Conservation (phyloP, 2,113 vertebrate genomes). For the Dromaius novaehollandiae region DNA sequence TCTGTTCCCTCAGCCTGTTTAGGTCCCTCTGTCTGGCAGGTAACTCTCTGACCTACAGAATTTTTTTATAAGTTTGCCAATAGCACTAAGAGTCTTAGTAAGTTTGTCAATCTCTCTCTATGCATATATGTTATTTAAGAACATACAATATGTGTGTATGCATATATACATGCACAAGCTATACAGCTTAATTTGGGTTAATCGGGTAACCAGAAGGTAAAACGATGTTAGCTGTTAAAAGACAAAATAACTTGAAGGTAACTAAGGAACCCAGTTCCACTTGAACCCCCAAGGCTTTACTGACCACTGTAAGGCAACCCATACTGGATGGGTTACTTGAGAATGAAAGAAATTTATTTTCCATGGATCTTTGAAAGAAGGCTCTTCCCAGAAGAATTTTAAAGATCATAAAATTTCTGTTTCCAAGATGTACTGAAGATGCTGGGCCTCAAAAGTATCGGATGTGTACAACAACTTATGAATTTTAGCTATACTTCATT, state of each 20-base stretch:
- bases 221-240: background rate
- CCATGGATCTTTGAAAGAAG: background rate
- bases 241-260: background rate
- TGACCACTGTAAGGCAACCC: background rate
- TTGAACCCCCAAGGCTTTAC: background rate
- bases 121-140: background rate
- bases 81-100: background rate
- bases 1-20: background rate
- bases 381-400: background rate
- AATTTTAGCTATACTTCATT: background rate
- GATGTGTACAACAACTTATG: background rate
- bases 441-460: background rate
- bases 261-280: background rate
- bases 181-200: background rate
- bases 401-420: background rate
- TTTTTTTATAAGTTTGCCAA: background rate
- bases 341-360: background rate
- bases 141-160: background rate
- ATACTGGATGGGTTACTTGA: background rate
- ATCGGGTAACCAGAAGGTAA: background rate
- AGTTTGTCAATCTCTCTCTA: background rate
- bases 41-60: background rate
- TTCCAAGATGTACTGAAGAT: background rate
- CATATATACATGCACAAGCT: rapidly evolving
- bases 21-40: background rate